Evolutionary conservation across 2,113 vertebrate genomes (phyloP).

Genomic region (Orthonyx spaldingii): DNA sequence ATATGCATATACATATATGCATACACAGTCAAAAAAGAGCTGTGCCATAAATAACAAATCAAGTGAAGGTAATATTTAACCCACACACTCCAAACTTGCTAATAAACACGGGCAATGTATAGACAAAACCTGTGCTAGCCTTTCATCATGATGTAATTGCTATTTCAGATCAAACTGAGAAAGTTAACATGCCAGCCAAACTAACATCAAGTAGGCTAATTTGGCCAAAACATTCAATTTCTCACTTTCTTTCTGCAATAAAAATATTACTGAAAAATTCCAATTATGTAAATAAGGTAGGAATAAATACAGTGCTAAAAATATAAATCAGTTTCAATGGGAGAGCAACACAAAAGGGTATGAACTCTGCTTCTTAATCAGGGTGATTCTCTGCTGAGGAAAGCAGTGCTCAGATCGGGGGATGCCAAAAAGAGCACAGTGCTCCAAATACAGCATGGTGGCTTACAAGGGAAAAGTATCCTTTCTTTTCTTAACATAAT

Average conservation of each 20-base stretch:
- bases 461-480: neutral
- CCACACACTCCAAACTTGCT: neutral
- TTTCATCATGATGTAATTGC: conserved; percentile 50
- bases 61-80: neutral
- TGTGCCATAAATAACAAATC: conserved; percentile 61
- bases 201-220: conserved; percentile 32
- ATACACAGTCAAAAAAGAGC: conserved; percentile 32
- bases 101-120: conserved; percentile 32
- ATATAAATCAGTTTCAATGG: neutral
- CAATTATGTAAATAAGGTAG: neutral
- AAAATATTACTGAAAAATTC: conserved; percentile 33
- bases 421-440: neutral
- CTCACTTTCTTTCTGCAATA: conserved; percentile 40
- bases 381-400: neutral
- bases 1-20: neutral
- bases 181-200: conserved; percentile 55
- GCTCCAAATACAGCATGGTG: neutral
- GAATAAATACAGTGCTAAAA: neutral
- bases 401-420: rapidly evolving
- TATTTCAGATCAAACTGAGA: conserved; percentile 46
- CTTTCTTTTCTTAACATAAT: neutral
- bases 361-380: neutral
- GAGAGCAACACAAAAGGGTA: neutral
- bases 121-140: conserved; percentile 47
- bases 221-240: conserved; percentile 40